Evolutionary conservation across 2,888 invertebrate genomes (phyloP), one percentile per base, ranked within the genome.

Genomic region (Sphaerophoria rueppellii): DNA sequence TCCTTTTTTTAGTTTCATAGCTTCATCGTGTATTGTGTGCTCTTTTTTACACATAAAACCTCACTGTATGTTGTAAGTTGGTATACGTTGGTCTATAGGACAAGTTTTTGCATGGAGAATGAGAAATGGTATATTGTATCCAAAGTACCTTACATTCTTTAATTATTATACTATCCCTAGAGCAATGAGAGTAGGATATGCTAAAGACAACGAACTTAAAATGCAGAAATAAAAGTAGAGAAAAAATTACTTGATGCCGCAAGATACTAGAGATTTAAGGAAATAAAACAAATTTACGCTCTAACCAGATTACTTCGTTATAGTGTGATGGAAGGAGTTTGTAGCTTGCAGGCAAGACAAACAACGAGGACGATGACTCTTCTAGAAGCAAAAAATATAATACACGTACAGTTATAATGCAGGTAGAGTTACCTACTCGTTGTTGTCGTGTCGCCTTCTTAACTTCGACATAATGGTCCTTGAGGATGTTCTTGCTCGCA

Each of bases 261-360:
- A 69, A 58, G 72, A 65, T 67, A 43, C 43, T 43, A 43, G 60
- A 72, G 67, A 83, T 80, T 83, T 83, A 83, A 57, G 57, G 52
- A 80, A 76, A 85, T 81, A 76, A 85, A 81, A 85, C 60, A 76
- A 85, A 85, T 85, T 81, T 76, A 52, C 80, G 73, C 81, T 81
- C 57, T 69, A 73, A 57, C 76, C 46, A 46, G 75, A 76, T 73
- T 75, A 76, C 75, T 80, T 54, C n/a, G n/a, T 32, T 11, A n/a
- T 46, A 46, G 46, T 46, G n/a, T 4, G n/a, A 16, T 43, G 50
- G 14, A 50, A 6, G 16, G 5, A 6, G 48, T n/a, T n/a, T 50
- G 46, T 35, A 76, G 61, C 65, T 48, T 37, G 48, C 24, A 58
- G 75, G 67, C 32, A 58, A 37, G 37, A 16, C 6, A 35, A 11